Evolutionary conservation across 2,113 vertebrate genomes (phyloP).

Genomic region (Seriola dumerili): DNA sequence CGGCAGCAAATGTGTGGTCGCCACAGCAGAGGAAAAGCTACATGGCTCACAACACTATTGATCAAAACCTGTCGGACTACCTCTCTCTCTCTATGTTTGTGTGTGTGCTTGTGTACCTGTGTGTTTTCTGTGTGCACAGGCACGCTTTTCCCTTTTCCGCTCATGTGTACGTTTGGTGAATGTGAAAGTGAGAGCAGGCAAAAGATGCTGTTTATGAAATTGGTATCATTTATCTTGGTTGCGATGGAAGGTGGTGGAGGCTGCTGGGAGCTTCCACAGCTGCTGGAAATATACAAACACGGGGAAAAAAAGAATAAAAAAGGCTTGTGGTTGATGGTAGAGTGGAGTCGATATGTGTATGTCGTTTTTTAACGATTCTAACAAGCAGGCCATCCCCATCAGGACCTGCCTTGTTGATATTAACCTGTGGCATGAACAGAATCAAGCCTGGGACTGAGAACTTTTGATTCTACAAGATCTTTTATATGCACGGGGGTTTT

Average conservation of each 20-base stretch:
- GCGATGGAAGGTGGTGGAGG: constrained; percentile 3
- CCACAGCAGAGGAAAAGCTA: constrained; percentile 49
- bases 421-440: neutral
- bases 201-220: constrained; percentile 70
- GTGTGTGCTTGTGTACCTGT: constrained; percentile 10
- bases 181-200: constrained; percentile 45
- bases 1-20: constrained; percentile 64
- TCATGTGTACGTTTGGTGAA: constrained; percentile 8
- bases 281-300: constrained; percentile 49
- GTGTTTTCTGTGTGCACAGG: constrained; percentile 16
- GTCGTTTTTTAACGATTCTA: neutral
- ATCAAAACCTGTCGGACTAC: constrained; percentile 66
- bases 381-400: too few relatives aligned
- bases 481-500: neutral
- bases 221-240: constrained; percentile 70
- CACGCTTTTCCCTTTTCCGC: constrained; percentile 29
- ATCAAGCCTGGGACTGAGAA: neutral
- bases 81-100: constrained; percentile 11
- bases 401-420: neutral
- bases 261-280: constrained; percentile 26
- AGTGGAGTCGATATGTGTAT: neutral
- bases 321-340: constrained; percentile 9
- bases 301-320: neutral
- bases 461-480: neutral
- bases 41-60: constrained; percentile 67